These are phyloP conservation scores for Tridacna crocea DNA, from an alignment of 2,888 invertebrate genomes.

Conservation along the genomic window DNA sequence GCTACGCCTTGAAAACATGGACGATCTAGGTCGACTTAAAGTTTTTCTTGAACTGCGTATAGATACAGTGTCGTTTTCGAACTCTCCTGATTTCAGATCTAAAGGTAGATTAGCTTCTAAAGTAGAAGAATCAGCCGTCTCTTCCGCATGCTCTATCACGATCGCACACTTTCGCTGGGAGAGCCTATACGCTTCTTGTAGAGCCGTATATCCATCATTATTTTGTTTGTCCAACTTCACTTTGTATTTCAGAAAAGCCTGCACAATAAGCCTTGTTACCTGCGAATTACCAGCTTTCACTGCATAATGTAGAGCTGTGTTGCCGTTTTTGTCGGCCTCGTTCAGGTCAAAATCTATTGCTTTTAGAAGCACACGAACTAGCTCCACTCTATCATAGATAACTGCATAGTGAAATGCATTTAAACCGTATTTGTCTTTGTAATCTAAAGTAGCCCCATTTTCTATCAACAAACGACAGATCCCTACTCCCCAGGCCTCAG, in stretches of 20 bases:
- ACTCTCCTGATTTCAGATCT: slow-evolving; percentile 52
- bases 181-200: slow-evolving; percentile 64
- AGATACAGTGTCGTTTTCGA: slow-evolving; percentile 40
- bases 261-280: slow-evolving; percentile 69
- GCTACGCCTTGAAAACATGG: slow-evolving; percentile 52
- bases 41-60: slow-evolving; percentile 48
- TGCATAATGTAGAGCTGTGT: slow-evolving; percentile 82
- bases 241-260: slow-evolving; percentile 66
- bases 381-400: slow-evolving; percentile 74
- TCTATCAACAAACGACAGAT: slow-evolving; percentile 82
- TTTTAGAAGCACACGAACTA: slow-evolving; percentile 75
- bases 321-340: slow-evolving; percentile 78
- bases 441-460: slow-evolving; percentile 75
- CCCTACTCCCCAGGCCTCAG: slow-evolving; percentile 80
- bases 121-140: slow-evolving; percentile 30
- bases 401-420: slow-evolving; percentile 82
- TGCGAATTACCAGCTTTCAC: slow-evolving; percentile 73
- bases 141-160: slow-evolving; percentile 55
- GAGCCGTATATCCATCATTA: slow-evolving; percentile 64
- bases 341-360: slow-evolving; percentile 82
- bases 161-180: slow-evolving; percentile 60
- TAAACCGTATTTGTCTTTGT: slow-evolving; percentile 76
- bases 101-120: slow-evolving; percentile 59
- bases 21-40: slow-evolving; percentile 51
- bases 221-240: slow-evolving; percentile 61